Conservation (phyloP, 1,140 invertebrate genomes). For the Planococcus citri region DNA sequence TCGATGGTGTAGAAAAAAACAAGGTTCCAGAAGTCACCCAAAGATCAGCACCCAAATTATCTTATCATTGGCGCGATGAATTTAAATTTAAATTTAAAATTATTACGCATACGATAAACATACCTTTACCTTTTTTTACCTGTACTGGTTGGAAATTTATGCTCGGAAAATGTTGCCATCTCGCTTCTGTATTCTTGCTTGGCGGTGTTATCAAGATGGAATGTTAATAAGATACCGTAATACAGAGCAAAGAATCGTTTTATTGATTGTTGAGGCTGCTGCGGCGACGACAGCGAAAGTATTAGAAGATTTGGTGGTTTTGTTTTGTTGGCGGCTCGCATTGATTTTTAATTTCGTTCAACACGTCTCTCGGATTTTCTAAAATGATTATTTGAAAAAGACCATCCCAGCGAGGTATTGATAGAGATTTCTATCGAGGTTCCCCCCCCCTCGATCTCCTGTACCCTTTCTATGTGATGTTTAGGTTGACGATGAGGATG, state of each 20-base stretch:
- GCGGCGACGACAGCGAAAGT: background rate
- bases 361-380: background rate
- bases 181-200: background rate
- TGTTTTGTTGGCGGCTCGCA: background rate
- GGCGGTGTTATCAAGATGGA: constrained; percentile 1
- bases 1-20: background rate
- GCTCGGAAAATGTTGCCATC: background rate
- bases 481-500: too few relatives aligned
- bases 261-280: background rate
- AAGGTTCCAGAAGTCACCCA: background rate
- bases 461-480: too few relatives aligned
- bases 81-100: background rate
- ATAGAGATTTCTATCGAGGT: too few relatives aligned
- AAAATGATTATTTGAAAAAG: background rate
- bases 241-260: background rate
- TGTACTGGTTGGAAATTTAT: background rate
- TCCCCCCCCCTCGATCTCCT: too few relatives aligned
- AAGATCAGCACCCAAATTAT: constrained; percentile 3
- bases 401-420: too few relatives aligned
- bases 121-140: too few relatives aligned
- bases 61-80: background rate
- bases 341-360: background rate
- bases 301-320: background rate
- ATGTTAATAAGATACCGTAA: background rate
- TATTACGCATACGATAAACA: too few relatives aligned